Conservation (phyloP, 1,140 invertebrate species). For the Uloborus diversus region DNA sequence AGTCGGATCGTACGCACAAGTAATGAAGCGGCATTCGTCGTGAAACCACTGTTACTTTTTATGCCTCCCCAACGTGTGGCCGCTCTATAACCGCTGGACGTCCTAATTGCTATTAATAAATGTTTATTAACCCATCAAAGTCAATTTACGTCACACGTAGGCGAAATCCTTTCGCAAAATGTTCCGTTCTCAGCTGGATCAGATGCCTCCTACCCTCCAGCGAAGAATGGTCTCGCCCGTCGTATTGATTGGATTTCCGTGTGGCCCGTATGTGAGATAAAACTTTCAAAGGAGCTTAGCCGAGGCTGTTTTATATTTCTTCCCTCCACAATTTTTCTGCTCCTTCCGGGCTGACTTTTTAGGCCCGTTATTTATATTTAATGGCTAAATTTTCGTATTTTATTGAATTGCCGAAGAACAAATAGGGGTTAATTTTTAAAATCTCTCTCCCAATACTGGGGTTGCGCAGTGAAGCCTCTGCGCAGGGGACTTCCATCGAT, state of each 20-base stretch:
- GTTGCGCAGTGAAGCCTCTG: slow-evolving; percentile 15
- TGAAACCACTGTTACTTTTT: not conserved
- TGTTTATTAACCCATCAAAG: not conserved
- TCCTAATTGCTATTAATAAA: not conserved
- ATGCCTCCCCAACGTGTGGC: not conserved
- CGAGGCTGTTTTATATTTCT: not conserved
- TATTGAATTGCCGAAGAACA: slow-evolving; percentile 29
- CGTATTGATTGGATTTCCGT: slow-evolving; percentile 52
- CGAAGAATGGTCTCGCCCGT: slow-evolving; percentile 23
- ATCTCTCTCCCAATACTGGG: not conserved
- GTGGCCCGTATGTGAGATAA: slow-evolving; percentile 27
- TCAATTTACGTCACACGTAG: slow-evolving; percentile 2
- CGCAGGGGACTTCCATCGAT: slow-evolving; percentile 11
- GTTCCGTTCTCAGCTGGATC: not conserved
- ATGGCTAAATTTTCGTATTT: slow-evolving; percentile 43
- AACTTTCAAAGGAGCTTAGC: slow-evolving; percentile 26
- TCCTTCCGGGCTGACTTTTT: not conserved
- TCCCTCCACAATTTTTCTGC: not conserved
- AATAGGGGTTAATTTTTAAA: slow-evolving; percentile 42
- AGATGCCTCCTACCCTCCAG: not conserved
- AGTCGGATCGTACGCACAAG: too few relatives aligned
- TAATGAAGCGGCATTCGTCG: too few relatives aligned
- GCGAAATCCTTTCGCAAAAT: slow-evolving; percentile 12
- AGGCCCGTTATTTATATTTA: slow-evolving; percentile 38
- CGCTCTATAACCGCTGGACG: not conserved